phyloP scores from a whole-genome alignment of 2,888 invertebrate species.

The Ligdia adustata region DNA sequence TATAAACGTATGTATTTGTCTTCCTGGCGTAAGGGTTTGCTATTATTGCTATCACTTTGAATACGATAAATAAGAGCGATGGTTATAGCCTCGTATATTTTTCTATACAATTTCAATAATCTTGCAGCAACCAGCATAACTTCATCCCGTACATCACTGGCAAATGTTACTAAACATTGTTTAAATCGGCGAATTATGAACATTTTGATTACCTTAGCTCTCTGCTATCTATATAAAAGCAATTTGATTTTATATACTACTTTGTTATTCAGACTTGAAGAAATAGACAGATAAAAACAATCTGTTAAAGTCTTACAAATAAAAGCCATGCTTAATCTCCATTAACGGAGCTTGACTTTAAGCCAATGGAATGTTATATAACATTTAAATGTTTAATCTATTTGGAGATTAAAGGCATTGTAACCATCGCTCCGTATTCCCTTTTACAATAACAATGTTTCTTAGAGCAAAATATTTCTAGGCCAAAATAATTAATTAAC shows the following conservation, averaged over 20 bases:
- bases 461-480: constrained; percentile 10
- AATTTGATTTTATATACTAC: too few relatives aligned
- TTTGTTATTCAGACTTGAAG: too few relatives aligned
- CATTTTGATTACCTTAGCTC: too few relatives aligned
- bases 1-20: constrained; percentile 7
- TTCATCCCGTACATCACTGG: neutral
- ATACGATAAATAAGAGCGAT: constrained; percentile 15
- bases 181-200: neutral
- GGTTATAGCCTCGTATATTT: too few relatives aligned
- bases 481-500: constrained; percentile 24
- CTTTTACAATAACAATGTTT: constrained; percentile 9
- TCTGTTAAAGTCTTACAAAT: too few relatives aligned
- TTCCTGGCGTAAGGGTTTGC: constrained; percentile 4
- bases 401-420: constrained; percentile 15
- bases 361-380: constrained; percentile 2
- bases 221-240: too few relatives aligned
- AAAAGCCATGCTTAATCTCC: constrained; percentile 1
- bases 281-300: too few relatives aligned
- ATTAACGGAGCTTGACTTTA: constrained; percentile 3
- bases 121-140: neutral
- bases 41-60: neutral
- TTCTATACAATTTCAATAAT: too few relatives aligned
- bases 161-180: neutral
- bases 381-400: constrained; percentile 8
- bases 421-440: constrained; percentile 19